These are phyloP conservation scores for Chlamydotis undulata DNA, from an alignment of 2,113 vertebrate genomes.

Conservation along the genomic window DNA sequence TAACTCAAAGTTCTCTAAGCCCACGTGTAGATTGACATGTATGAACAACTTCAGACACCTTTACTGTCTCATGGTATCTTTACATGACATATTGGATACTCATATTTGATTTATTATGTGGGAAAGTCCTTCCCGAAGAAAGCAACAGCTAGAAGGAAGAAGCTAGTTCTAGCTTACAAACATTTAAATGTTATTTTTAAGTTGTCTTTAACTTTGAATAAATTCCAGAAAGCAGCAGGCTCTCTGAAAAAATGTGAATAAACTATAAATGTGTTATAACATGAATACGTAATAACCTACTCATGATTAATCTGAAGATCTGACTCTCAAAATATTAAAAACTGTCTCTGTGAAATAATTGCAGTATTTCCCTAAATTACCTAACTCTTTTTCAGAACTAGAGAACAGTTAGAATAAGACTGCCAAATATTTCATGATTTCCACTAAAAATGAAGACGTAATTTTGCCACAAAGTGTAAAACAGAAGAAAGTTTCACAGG, in stretches of 20 bases:
- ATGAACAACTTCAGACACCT: background rate
- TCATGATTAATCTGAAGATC: background rate
- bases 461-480: background rate
- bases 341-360: background rate
- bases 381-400: background rate
- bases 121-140: background rate
- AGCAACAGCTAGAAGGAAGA: background rate
- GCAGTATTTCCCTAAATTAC: background rate
- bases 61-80: background rate
- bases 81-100: background rate
- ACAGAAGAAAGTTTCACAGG: background rate
- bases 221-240: background rate
- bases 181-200: background rate
- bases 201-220: background rate
- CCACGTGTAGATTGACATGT: accelerated
- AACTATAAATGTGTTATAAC: background rate
- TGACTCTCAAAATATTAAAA: background rate
- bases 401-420: background rate
- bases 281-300: background rate
- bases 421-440: background rate
- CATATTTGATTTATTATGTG: background rate
- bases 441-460: background rate
- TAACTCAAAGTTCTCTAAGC: background rate
- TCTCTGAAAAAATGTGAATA: background rate
- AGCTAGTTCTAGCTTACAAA: background rate